Percentiles rank a stretch among this genome's conserved stretches.
Conservation (phyloP, 2,113 vertebrate genomes). For the Erythrocebus patas region DNA sequence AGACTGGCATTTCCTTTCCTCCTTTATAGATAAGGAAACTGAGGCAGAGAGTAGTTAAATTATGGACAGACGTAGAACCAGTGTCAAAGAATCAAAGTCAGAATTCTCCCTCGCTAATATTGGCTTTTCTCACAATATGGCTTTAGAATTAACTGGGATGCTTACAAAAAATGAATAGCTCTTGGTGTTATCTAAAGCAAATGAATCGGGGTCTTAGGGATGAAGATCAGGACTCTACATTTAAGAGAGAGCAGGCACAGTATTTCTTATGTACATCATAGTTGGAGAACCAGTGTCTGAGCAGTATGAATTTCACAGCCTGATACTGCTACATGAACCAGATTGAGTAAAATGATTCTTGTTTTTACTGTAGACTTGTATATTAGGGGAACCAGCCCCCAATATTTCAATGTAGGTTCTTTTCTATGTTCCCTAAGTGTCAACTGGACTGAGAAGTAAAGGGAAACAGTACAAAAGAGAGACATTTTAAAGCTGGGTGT, state of each 20-base stretch:
- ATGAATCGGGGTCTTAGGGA: neutral
- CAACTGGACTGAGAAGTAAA: no score
- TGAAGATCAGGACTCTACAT: neutral
- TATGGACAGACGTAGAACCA: neutral
- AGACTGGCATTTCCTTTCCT: neutral
- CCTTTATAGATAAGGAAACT: neutral
- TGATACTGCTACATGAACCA: neutral
- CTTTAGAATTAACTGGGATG: neutral
- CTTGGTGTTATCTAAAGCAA: neutral
- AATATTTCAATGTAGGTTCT: no score
- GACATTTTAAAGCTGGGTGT: no score
- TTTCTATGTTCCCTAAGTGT: no score
- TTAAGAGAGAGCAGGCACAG: neutral
- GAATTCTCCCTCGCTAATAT: neutral
- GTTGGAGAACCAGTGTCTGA: neutral
- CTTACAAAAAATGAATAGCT: neutral
- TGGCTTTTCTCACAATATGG: neutral
- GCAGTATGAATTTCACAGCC: neutral
- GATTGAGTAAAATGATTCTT: neutral
- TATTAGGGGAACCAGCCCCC: neutral
- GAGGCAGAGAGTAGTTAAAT: neutral
- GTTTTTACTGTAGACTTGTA: neutral
- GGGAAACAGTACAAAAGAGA: no score
- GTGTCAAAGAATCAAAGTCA: neutral
- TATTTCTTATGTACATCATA: neutral